Conservation (phyloP, 2,797 vertebrate species). For the Lepilemur septentrionalis region DNA sequence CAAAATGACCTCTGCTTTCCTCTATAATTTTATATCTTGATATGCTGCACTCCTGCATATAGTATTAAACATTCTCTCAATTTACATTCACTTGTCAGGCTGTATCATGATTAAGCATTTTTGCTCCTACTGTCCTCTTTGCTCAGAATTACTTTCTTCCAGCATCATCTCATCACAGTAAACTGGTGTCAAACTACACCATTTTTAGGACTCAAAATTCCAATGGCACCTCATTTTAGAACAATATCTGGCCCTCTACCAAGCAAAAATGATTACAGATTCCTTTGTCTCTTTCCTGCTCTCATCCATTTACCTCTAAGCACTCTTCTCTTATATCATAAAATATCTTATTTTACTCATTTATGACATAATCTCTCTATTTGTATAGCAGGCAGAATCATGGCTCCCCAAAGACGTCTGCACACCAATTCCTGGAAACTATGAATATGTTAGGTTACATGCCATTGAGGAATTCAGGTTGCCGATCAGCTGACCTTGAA, state of each 20-base stretch:
- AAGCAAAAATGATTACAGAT: neutral
- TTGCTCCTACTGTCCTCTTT: neutral
- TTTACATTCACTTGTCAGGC: neutral
- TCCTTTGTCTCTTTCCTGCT: neutral
- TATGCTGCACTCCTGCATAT: neutral
- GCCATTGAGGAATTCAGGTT: neutral
- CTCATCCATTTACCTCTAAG: neutral
- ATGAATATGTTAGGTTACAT: neutral
- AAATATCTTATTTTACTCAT: neutral
- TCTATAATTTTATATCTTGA: neutral
- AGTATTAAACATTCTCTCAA: neutral
- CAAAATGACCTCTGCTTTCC: neutral
- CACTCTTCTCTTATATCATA: neutral
- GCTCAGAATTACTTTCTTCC: neutral
- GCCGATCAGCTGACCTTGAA: neutral
- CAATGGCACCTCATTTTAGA: neutral
- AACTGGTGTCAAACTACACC: neutral
- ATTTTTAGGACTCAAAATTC: neutral
- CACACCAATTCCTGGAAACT: neutral
- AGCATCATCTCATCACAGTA: neutral
- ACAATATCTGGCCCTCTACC: neutral
- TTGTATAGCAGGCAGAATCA: neutral
- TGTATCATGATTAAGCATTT: neutral
- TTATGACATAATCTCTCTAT: neutral
- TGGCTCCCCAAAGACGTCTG: neutral